Evolutionary conservation across 2,113 vertebrate genomes (phyloP).

Genomic region (Sapajus apella): DNA sequence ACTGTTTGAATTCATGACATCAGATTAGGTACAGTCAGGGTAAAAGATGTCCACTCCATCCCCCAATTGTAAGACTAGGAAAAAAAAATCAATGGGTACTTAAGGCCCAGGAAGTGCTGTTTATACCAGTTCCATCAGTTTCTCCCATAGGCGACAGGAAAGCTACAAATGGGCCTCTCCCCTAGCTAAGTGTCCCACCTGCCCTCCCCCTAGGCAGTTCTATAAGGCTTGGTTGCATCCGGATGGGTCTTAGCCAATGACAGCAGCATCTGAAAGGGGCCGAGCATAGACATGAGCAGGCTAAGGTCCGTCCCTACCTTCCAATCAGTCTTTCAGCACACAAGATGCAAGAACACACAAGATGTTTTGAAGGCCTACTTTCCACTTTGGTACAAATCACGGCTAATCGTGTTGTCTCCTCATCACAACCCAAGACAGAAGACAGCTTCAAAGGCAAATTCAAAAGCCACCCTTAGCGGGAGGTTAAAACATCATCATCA

Average conservation of each 20-base stretch:
- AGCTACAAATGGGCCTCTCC: not conserved
- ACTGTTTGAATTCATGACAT: not conserved
- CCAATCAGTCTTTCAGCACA: not conserved
- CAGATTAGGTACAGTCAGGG: not conserved
- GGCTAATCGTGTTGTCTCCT: not conserved
- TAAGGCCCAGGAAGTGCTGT: not conserved
- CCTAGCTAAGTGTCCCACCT: not conserved
- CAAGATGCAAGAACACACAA: not conserved
- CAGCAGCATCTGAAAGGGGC: constrained; percentile 56
- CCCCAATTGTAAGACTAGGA: not conserved
- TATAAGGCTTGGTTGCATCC: not conserved
- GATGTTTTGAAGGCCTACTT: not conserved
- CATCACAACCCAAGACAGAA: not conserved
- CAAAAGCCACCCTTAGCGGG: not conserved
- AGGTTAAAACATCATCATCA: not conserved
- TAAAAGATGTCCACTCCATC: not conserved
- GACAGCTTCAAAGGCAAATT: not conserved
- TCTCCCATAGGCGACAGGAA: not conserved
- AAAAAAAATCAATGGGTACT: not conserved
- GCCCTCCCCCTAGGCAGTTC: constrained; percentile 10
- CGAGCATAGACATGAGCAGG: not conserved
- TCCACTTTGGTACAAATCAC: not conserved
- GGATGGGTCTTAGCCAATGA: constrained; percentile 54
- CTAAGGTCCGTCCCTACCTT: not conserved
- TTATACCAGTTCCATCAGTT: not conserved